These are phyloP conservation scores for Sesia apiformis DNA, from an alignment of 2,888 invertebrate species.

Conservation along the genomic window DNA sequence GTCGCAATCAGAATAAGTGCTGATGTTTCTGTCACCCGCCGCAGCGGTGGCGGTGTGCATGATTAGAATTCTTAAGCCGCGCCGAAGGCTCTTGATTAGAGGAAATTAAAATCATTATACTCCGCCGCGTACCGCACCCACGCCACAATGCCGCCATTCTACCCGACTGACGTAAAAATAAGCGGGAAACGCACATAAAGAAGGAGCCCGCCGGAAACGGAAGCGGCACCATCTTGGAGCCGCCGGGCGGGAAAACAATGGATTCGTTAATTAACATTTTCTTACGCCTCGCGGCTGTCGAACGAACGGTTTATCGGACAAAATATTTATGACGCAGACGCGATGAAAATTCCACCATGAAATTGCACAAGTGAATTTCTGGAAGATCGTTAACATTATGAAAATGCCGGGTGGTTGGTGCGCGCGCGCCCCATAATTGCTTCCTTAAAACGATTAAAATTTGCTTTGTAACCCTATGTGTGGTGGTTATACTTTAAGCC, in stretches of 20 bases:
- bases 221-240: slow-evolving; percentile 75
- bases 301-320: slow-evolving; percentile 75
- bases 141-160: slow-evolving; percentile 56
- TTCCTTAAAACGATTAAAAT: too few species aligned
- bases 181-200: slow-evolving; percentile 71
- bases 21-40: slow-evolving; percentile 71
- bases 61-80: slow-evolving; percentile 74
- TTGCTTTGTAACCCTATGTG: too few species aligned
- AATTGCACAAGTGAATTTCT: slow-evolving; percentile 51
- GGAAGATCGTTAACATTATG: slow-evolving; percentile 33
- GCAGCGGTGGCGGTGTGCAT: slow-evolving; percentile 43
- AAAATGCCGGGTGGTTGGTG: slow-evolving; percentile 7
- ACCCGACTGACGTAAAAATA: slow-evolving; percentile 65
- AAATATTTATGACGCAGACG: slow-evolving; percentile 71
- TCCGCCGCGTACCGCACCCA: slow-evolving; percentile 43
- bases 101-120: slow-evolving; percentile 75
- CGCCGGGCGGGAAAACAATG: slow-evolving; percentile 81
- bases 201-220: slow-evolving; percentile 69
- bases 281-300: slow-evolving; percentile 78
- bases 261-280: slow-evolving; percentile 87
- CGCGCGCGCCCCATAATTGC: too few species aligned
- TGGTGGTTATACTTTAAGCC: too few species aligned
- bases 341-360: slow-evolving; percentile 60
- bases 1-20: slow-evolving; percentile 73
- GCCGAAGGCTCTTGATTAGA: slow-evolving; percentile 73